Conservation (phyloP, 1,140 invertebrate genomes). For the Phymorhynchus buccinoides region DNA sequence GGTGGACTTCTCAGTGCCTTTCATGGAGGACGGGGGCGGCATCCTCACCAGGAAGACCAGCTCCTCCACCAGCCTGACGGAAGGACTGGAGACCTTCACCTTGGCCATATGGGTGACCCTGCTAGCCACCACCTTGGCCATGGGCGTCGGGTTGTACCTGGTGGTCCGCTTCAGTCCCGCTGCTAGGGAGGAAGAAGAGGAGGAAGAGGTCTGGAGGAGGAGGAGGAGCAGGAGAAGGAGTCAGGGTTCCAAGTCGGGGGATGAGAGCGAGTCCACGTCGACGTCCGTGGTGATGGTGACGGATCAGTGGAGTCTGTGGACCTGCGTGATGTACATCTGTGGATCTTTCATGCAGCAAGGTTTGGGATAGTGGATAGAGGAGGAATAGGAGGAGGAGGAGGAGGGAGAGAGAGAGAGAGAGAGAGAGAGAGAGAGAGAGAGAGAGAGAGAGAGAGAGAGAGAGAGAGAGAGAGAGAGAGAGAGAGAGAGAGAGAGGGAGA, state of each 20-base stretch:
- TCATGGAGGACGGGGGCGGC: conserved; percentile 55
- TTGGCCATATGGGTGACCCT: conserved; percentile 49
- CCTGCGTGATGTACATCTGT: conserved; percentile 22
- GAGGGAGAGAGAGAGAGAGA: too few relatives aligned
- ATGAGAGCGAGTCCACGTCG: too few relatives aligned
- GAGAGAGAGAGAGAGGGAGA: too few relatives aligned
- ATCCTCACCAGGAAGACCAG: conserved; percentile 68
- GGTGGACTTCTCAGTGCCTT: conserved; percentile 60
- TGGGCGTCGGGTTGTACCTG: conserved; percentile 48
- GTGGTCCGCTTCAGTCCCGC: conserved; percentile 51
- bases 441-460: too few relatives aligned
- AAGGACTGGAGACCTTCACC: conserved; percentile 13
- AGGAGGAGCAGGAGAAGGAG: background rate
- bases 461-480: too few relatives aligned
- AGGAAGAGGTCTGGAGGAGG: too few relatives aligned
- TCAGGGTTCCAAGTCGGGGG: too few relatives aligned
- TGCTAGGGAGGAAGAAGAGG: too few relatives aligned
- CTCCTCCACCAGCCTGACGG: conserved; percentile 72
- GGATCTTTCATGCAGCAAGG: conserved; percentile 34
- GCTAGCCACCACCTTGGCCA: conserved; percentile 34
- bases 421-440: too few relatives aligned
- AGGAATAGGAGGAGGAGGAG: too few relatives aligned
- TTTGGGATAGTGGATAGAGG: background rate
- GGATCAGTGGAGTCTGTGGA: background rate
- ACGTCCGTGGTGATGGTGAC: too few relatives aligned